A percentile compares a stretch with the other conserved stretches of the same genome.
Evolutionary conservation across 2,888 invertebrate species (phyloP).

Genomic region (Mesorhabditis belari): DNA sequence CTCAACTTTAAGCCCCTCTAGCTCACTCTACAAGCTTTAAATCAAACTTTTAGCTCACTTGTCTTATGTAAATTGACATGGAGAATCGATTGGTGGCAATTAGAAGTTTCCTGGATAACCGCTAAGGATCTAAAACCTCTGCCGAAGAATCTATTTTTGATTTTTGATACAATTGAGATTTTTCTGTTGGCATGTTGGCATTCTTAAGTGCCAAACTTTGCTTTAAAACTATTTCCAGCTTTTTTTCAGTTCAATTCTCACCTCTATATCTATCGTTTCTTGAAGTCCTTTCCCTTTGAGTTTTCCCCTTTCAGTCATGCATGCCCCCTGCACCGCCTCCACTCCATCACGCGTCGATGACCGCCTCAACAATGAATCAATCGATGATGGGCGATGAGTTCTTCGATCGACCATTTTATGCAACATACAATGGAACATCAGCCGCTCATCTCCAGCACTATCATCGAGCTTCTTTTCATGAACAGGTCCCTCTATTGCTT

Average conservation of each 20-base stretch:
- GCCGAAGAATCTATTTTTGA: too few relatives aligned
- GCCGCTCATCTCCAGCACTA: constrained; percentile 8
- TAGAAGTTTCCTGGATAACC: too few relatives aligned
- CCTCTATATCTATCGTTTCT: constrained; percentile 1
- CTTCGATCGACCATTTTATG: constrained; percentile 14
- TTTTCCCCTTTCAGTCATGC: constrained; percentile 23
- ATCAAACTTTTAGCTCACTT: too few relatives aligned
- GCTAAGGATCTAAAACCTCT: too few relatives aligned
- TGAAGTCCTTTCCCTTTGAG: too few relatives aligned
- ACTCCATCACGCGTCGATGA: constrained; percentile 7
- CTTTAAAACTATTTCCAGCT: neutral
- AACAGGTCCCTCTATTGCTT: too few relatives aligned
- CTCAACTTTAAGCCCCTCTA: too few relatives aligned
- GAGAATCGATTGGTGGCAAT: too few relatives aligned
- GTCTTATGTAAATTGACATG: too few relatives aligned
- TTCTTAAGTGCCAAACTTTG: too few relatives aligned
- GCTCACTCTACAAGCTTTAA: too few relatives aligned
- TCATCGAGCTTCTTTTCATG: neutral
- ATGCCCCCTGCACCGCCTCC: constrained; percentile 39
- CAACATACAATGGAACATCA: neutral
- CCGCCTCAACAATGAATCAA: constrained; percentile 1
- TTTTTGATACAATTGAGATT: neutral
- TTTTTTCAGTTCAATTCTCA: neutral
- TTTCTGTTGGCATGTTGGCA: neutral
- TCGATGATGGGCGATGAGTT: constrained; percentile 18